Evolutionary conservation across 1,140 invertebrate species (phyloP), one percentile per base, ranked within the genome.

Genomic region (Drosophila ercepeae): DNA sequence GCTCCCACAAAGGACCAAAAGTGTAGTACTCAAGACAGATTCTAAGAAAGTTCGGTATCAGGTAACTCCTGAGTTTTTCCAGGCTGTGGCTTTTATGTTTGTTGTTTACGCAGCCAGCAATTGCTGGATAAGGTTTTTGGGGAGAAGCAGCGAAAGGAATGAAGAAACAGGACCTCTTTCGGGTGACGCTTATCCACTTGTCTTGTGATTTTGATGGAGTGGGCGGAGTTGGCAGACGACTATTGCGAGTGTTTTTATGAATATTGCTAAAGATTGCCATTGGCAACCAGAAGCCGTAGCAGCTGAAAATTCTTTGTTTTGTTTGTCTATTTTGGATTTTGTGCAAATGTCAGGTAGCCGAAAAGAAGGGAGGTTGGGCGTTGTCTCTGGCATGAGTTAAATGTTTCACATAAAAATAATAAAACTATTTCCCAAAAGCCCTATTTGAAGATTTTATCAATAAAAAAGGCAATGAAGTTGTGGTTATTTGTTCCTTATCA

Each of bases 201-300:
- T 86, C 76, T 86, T 81, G 75, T 86, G 79, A 84, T 84, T 84
- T 86, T 86, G 76, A 88, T 88, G 81, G 55, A 88, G 81, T 88
- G 76, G 76, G 81, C 59, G 74, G 57, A 58, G 64, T n/a, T n/a
- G n/a, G n/a, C n/a, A n/a, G n/a, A n/a, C 63, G 29, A 29, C n/a
- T 18, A 8, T 27, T 11, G 32, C n/a, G 19, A 54, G 51, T 25
- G 11, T 78, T 78, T 73, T 55, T 69, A 39, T 77, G 76, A 76
- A 60, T 61, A 79, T 72, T 76, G 65, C 50, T 60, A 64, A 76
- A 68, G 79, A 86, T 84, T 86, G 79, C 81, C 72, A 75, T 41
- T 65, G 81, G 79, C 79, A 86, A 84, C 79, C 67, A 69, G 58
- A 49, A 71, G 46, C 46, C 75, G 32, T 51, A 83, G 65, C 76